Conservation (phyloP, 2,113 vertebrate species). For the Phalacrocorax brasilianus region DNA sequence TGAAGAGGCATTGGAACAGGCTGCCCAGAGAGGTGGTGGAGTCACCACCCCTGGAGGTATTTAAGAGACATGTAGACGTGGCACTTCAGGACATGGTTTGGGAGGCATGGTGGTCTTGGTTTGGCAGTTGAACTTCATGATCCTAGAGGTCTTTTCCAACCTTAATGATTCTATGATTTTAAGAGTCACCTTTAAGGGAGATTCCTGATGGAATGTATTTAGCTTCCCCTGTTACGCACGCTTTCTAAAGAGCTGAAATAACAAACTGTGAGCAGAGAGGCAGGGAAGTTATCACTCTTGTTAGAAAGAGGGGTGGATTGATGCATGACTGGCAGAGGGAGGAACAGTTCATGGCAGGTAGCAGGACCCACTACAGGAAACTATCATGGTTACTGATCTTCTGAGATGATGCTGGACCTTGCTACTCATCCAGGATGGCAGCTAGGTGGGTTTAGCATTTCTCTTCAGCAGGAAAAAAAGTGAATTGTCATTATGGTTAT, state of each 20-base stretch:
- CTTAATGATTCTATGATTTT: no score
- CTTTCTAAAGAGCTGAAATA: not conserved
- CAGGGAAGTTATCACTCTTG: not conserved
- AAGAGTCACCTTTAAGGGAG: not conserved
- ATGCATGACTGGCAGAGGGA: not conserved
- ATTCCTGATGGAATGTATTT: not conserved
- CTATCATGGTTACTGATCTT: not conserved
- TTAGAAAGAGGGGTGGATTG: not conserved
- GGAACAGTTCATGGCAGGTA: not conserved
- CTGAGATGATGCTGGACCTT: not conserved
- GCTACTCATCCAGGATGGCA: not conserved
- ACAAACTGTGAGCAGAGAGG: not conserved
- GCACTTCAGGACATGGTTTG: no score
- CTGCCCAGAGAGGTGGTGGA: no score
- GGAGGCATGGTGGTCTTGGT: no score
- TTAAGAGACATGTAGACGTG: no score
- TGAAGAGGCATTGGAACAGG: not conserved
- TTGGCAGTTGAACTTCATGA: no score
- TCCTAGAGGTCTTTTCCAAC: no score
- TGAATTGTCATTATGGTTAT: not conserved
- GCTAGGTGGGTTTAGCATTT: not conserved
- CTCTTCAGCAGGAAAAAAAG: not conserved
- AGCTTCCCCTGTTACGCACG: accelerated
- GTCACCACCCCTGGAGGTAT: no score
- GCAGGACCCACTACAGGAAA: not conserved